Base-by-base conservation (phyloP, 2,113 vertebrate species). In the Manacus vitellinus region DNA sequence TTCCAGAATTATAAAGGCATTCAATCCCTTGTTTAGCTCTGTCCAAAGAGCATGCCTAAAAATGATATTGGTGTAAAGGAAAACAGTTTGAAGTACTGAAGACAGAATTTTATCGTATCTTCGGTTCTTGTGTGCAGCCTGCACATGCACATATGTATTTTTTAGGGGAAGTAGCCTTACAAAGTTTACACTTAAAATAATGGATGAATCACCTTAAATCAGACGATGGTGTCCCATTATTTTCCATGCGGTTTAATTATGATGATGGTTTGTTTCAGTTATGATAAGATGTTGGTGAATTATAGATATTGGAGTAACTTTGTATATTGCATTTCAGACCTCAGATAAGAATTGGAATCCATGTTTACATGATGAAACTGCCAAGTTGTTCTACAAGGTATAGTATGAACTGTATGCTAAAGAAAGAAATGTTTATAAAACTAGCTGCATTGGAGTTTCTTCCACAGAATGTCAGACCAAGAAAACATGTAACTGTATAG, bases 331-430 rank as follows among this genome's bases (percentile, higher is more conserved):
- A 43, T 96, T 97, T 92, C 95, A 99, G 99, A 99, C 99, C 24
- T 98, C 98, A 56, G 99, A 99, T 96, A 93, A 98, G 79, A 98
- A 99, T 95, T 99, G 99, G 99, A 98, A 98, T 71, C 99, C 99
- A 23, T 99, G 98, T 97, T 98, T 99, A 85, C 97, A 99, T 96
- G 98, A 99, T 98, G 99, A 99, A 97, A 98, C 98, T 88, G 97
- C 98, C 84, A 99, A 99, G 93, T 97, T 99, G 80, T 99, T 99
- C 96, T 98, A 99, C 83, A 99, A 99, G 99, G 99, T 99, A 98
- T 80, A 88, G 43, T 89, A 14, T 73, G 55, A 87, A 41, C 25
- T 78, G 8, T 70, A 30, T n/a, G 27, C 9, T 74, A 59, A 76
- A 76, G 56, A 81, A 77, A 35, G 8, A 87, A 27, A 52, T 79